These are phyloP conservation scores for Oxyteleia sp. DNA, from an alignment of 2,888 invertebrate species.

Conservation along the genomic window DNA sequence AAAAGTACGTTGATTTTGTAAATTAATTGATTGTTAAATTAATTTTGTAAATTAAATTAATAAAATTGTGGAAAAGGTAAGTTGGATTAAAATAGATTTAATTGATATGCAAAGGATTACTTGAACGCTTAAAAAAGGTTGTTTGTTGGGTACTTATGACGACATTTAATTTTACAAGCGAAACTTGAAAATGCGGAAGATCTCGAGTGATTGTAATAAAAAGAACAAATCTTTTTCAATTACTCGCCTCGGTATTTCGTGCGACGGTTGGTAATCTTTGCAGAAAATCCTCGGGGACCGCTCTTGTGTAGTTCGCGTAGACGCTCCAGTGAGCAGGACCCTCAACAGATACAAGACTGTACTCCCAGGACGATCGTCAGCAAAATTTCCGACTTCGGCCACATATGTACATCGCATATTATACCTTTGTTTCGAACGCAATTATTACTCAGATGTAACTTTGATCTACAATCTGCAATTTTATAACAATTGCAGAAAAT, in stretches of 20 bases:
- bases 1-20: too few species aligned
- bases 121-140: background rate
- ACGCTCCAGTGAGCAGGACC: slow-evolving; percentile 75
- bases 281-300: slow-evolving; percentile 83
- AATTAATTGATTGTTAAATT: too few species aligned
- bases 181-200: slow-evolving; percentile 42
- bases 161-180: slow-evolving; percentile 33
- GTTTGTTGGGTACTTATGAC: background rate
- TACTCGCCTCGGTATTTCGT: slow-evolving; percentile 79
- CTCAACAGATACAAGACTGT: slow-evolving; percentile 80
- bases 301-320: slow-evolving; percentile 58
- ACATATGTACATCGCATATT: slow-evolving; percentile 79
- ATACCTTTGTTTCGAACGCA: slow-evolving; percentile 25
- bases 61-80: too few species aligned
- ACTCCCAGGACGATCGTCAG: slow-evolving; percentile 85
- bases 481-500: too few species aligned
- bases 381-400: slow-evolving; percentile 84
- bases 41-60: too few species aligned
- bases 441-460: slow-evolving; percentile 25
- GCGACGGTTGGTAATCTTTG: slow-evolving; percentile 81
- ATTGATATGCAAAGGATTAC: too few species aligned
- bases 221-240: slow-evolving; percentile 84
- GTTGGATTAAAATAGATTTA: too few species aligned
- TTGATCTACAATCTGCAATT: too few species aligned
- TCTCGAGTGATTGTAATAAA: slow-evolving; percentile 64